phyloP scores from a whole-genome alignment of 2,888 invertebrate species.

The Podabrus alpinus region DNA sequence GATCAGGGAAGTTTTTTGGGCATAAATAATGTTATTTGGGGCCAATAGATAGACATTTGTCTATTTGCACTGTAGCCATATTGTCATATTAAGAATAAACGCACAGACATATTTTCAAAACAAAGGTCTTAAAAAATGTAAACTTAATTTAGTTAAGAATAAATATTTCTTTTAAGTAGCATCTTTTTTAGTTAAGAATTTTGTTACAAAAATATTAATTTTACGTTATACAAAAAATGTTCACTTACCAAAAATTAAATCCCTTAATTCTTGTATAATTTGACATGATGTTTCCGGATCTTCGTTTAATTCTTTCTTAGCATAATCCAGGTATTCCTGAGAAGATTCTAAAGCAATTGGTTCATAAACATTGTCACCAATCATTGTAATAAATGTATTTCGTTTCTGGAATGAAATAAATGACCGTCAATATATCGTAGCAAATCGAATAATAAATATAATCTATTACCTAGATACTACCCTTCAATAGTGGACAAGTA shows the following conservation, averaged over 20 bases:
- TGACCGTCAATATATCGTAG: not conserved
- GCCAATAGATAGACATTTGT: too few relatives aligned
- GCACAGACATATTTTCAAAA: too few relatives aligned
- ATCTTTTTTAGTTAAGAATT: too few relatives aligned
- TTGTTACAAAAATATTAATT: too few relatives aligned
- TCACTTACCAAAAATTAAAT: constrained; percentile 71
- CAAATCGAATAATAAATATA: not conserved
- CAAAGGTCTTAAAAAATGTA: too few relatives aligned
- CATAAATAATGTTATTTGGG: too few relatives aligned
- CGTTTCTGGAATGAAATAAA: constrained; percentile 2
- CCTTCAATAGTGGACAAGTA: too few relatives aligned
- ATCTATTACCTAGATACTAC: not conserved
- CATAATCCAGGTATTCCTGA: constrained; percentile 68
- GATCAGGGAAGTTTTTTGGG: too few relatives aligned
- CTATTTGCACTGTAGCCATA: too few relatives aligned
- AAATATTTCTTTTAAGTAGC: too few relatives aligned
- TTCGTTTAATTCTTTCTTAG: constrained; percentile 70
- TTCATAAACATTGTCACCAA: constrained; percentile 59
- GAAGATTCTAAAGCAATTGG: constrained; percentile 69
- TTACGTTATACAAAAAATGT: constrained; percentile 2
- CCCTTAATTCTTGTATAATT: constrained; percentile 72
- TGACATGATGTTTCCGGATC: constrained; percentile 69
- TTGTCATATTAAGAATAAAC: too few relatives aligned
- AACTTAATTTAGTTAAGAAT: too few relatives aligned
- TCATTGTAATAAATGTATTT: constrained; percentile 12